Percentiles rank a stretch among this genome's conserved stretches.
phyloP scores from a whole-genome alignment of 2,797 vertebrate genomes.

The Otolemur crassicaudatus region DNA sequence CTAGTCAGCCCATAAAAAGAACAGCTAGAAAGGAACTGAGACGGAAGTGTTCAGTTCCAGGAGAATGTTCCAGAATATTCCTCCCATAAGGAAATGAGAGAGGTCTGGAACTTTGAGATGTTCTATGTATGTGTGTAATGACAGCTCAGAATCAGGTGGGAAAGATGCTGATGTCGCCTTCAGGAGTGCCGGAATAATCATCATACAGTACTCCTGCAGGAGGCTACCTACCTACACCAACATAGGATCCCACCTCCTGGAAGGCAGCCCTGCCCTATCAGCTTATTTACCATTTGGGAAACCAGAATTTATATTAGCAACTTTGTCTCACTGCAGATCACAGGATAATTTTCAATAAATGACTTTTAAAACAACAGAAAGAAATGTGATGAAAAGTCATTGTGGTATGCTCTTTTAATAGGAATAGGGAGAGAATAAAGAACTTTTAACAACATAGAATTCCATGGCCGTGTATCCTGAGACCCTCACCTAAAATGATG shows the following conservation, averaged over 20 bases:
- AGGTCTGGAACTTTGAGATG: not conserved
- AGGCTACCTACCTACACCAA: not conserved
- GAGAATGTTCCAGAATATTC: not conserved
- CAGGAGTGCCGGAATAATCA: not conserved
- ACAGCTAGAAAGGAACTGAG: not conserved
- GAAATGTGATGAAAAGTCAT: not conserved
- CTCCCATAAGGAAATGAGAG: not conserved
- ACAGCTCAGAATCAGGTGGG: not conserved
- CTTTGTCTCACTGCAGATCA: not conserved
- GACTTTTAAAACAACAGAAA: slow-evolving; percentile 38
- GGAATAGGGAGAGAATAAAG: not conserved
- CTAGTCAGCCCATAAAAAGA: not conserved
- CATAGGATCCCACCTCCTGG: not conserved
- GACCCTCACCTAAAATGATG: not conserved
- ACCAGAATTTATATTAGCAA: not conserved
- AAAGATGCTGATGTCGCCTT: not conserved
- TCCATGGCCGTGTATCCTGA: not conserved
- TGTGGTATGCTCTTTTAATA: not conserved
- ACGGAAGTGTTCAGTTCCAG: not conserved
- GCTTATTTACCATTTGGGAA: not conserved
- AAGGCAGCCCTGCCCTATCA: not conserved
- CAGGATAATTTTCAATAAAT: not conserved
- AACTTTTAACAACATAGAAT: not conserved
- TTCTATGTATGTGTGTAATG: not conserved
- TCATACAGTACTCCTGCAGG: not conserved